phyloP scores from a whole-genome alignment of 2,113 vertebrate genomes.

The Phrynocephalus versicolor region DNA sequence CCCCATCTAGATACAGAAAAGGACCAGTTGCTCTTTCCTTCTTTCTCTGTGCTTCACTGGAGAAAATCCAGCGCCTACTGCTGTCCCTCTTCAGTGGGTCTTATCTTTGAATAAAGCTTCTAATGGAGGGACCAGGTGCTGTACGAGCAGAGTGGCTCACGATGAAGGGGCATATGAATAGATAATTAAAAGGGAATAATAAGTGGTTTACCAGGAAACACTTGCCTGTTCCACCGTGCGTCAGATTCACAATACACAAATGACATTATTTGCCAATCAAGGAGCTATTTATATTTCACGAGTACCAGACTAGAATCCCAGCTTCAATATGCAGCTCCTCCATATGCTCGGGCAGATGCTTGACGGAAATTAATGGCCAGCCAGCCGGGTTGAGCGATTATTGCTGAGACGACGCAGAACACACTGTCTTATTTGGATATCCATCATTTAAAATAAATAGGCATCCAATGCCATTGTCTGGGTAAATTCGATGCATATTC shows the following conservation, averaged over 20 bases:
- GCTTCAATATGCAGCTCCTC: neutral
- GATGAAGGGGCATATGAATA: neutral
- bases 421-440: neutral
- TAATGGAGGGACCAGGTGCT: neutral
- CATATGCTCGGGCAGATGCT: conserved; percentile 18
- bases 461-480: neutral
- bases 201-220: neutral
- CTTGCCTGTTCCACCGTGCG: neutral
- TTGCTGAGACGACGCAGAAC: neutral
- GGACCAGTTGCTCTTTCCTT: neutral
- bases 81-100: neutral
- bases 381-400: conserved; percentile 16
- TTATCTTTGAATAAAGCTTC: neutral
- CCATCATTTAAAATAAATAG: neutral
- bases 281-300: conserved; percentile 4
- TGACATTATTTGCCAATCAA: neutral
- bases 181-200: neutral
- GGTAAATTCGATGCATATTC: neutral
- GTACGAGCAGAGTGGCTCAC: neutral
- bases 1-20: neutral
- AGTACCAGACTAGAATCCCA: conserved; percentile 14
- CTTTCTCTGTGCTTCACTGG: neutral
- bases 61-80: neutral
- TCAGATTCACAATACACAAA: conserved; percentile 2
- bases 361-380: neutral